A percentile compares a stretch with the other conserved stretches of the same genome.
These are phyloP conservation scores for Oophaga pumilio DNA, from an alignment of 2,113 vertebrate genomes.

Conservation along the genomic window DNA sequence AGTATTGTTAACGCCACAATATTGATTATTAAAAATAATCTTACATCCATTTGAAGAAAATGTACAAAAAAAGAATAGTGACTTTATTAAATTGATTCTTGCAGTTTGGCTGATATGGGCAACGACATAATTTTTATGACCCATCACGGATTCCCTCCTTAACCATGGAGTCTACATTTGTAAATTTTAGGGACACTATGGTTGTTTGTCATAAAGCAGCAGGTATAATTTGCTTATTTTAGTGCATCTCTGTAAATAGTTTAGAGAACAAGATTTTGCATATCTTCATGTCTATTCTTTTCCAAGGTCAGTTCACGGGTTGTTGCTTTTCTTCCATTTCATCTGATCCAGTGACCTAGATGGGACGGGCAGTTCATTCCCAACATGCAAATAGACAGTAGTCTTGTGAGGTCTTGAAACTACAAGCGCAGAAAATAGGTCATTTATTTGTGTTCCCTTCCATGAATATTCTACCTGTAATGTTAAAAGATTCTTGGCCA, in stretches of 20 bases:
- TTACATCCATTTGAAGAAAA: not conserved
- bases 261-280: not conserved
- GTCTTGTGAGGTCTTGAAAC: not conserved
- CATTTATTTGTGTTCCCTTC: not conserved
- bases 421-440: not conserved
- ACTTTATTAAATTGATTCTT: too few relatives aligned
- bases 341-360: constrained; percentile 67
- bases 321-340: constrained; percentile 42
- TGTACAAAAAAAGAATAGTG: not conserved
- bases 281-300: not conserved
- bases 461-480: not conserved
- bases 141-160: not conserved
- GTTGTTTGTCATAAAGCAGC: not conserved
- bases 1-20: not conserved
- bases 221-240: not conserved
- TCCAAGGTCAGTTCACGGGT: not conserved
- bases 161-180: not conserved
- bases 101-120: not conserved
- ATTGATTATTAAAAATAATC: not conserved
- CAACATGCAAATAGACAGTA: constrained; percentile 46
- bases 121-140: not conserved
- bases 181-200: not conserved
- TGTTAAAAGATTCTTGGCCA: not conserved
- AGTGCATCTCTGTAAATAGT: not conserved
- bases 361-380: constrained; percentile 64